Base-by-base conservation (phyloP, 2,113 vertebrate species). In the Syngnathus typhle region DNA sequence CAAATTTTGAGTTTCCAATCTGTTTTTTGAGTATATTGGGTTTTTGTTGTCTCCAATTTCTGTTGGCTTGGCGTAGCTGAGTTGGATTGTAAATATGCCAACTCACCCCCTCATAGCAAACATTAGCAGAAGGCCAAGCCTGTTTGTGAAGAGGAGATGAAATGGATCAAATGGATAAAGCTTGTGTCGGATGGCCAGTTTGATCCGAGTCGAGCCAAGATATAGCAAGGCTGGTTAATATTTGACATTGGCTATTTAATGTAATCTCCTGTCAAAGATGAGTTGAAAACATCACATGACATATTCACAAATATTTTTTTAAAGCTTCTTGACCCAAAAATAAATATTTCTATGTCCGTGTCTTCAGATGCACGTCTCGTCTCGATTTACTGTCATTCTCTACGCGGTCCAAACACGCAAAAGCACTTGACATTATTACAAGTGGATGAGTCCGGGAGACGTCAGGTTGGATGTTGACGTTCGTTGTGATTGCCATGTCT, bases 151-250 rank as follows among this genome's bases (percentile, higher is more conserved):
- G 73, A 65, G 65, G 15, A 60, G 60, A 73, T 44, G 62, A 64
- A 60, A 23, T 60, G 82, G 75, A 82, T 82, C 73, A 67, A 65
- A 70, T 23, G 47, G 81, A 83, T 81, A 76, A 75, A 73, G 72
- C 60, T 69, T 65, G 67, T 73, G 71, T 78, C 74, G 71, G 76
- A 63, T 49, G n/a, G 23, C 49, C 59, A 69, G 62, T 80, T 84
- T 75, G 66, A 84, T 81, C 70, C 67, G 69, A 36, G 62, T 65
- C 74, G 66, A 72, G 3, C 12, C 4, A 9, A 61, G 55, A 73
- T 74, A 39, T 64, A 68, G 70, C 59, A 19, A 5, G 65, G 23
- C 54, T 65, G 64, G 27, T 74, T 74, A 62, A 51, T 60, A 69
- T 71, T 72, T 75, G 66, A 60, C 61, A 43, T 58, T 15, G 62